Evolutionary conservation across 2,797 vertebrate genomes (phyloP).

Genomic region (Pampus argenteus): DNA sequence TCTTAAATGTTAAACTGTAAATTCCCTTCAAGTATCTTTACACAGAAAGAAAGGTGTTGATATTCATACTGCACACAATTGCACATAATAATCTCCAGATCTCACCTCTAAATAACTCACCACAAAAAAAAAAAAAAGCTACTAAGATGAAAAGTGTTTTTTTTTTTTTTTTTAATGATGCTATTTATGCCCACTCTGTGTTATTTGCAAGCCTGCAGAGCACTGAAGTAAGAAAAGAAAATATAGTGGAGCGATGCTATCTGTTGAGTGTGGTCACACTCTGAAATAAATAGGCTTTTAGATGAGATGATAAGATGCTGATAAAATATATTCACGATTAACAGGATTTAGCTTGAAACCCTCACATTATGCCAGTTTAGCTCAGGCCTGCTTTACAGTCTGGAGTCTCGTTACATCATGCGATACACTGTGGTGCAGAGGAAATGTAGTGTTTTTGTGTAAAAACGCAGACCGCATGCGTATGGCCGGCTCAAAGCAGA

Average conservation of each 20-base stretch:
- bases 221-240: conserved; percentile 44
- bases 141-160: conserved; percentile 21
- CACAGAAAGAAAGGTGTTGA: not conserved
- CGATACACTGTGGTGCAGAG: conserved; percentile 54
- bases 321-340: conserved; percentile 31
- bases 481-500: conserved; percentile 41
- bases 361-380: conserved; percentile 35
- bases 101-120: conserved; percentile 13
- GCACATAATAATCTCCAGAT: not conserved
- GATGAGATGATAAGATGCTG: conserved; percentile 17
- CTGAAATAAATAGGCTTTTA: conserved; percentile 34
- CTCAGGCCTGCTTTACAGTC: conserved; percentile 40
- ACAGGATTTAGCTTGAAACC: conserved; percentile 29
- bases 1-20: conserved; percentile 6
- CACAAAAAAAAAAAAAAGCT: too few species aligned
- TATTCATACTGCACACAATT: conserved; percentile 10
- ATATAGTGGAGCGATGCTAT: conserved; percentile 44
- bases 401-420: conserved; percentile 51
- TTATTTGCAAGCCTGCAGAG: conserved; percentile 49
- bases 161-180: conserved; percentile 23
- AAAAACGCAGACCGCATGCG: conserved; percentile 47
- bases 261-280: conserved; percentile 15
- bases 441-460: conserved; percentile 63
- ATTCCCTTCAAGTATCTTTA: conserved; percentile 1
- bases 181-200: conserved; percentile 20